A percentile compares a stretch with the other conserved stretches of the same genome.
Evolutionary conservation across 2,797 vertebrate genomes (phyloP).

Genomic region (Sebastes ruberrimus): DNA sequence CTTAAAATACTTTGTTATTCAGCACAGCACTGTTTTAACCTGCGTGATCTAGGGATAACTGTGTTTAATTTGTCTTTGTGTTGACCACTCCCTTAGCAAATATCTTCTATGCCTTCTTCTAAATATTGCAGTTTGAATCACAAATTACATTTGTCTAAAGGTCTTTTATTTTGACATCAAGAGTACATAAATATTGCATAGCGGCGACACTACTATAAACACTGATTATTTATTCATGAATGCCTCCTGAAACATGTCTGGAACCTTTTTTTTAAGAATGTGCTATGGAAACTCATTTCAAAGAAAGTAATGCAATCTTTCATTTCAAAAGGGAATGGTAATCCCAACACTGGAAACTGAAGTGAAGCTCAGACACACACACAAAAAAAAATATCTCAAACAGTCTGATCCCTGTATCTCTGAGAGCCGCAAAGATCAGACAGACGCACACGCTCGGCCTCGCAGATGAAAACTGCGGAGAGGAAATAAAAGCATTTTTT

Average conservation of each 20-base stretch:
- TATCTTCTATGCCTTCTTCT: not conserved
- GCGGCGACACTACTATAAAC: constrained; percentile 33
- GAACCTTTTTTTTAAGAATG: constrained; percentile 43
- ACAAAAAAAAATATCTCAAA: constrained; percentile 4
- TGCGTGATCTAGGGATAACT: not conserved
- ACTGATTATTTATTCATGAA: constrained; percentile 48
- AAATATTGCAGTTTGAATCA: constrained; percentile 25
- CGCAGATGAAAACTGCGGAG: constrained; percentile 8
- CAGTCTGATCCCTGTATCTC: constrained; percentile 43
- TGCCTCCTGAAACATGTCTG: constrained; percentile 40
- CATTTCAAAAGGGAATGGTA: constrained; percentile 40
- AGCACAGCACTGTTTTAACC: not conserved
- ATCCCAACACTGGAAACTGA: constrained; percentile 45
- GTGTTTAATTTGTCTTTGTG: constrained; percentile 2
- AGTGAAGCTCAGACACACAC: constrained; percentile 24
- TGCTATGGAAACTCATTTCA: constrained; percentile 48
- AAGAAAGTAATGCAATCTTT: constrained; percentile 57
- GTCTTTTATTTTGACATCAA: constrained; percentile 34
- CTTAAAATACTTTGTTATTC: not conserved
- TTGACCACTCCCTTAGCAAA: not conserved
- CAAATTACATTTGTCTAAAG: constrained; percentile 9
- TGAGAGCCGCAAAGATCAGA: constrained; percentile 41
- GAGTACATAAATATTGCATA: constrained; percentile 37
- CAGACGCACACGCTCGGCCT: not conserved
- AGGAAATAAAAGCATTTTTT: constrained; percentile 28